Percentiles rank a stretch among this genome's conserved stretches.
phyloP scores from a whole-genome alignment of 1,140 invertebrate species.

The Spodoptera litura region DNA sequence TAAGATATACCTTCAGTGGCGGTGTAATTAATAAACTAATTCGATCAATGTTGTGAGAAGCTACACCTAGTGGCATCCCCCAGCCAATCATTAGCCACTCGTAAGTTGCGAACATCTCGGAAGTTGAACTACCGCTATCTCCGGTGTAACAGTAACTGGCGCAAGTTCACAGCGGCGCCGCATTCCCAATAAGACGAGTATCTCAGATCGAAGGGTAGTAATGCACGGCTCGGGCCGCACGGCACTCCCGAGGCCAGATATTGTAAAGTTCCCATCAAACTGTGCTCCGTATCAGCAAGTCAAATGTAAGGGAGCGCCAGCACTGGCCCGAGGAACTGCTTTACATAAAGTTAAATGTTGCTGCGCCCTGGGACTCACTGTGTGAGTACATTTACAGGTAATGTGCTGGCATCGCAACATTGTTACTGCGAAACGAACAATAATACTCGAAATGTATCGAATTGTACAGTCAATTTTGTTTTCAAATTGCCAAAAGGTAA shows the following conservation, averaged over 20 bases:
- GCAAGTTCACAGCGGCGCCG: neutral
- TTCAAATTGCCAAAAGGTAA: too few species aligned
- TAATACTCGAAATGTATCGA: too few species aligned
- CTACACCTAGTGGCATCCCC: neutral
- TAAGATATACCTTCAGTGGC: too few species aligned
- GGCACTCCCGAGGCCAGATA: constrained; percentile 43
- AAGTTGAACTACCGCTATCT: too few species aligned
- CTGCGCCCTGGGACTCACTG: neutral
- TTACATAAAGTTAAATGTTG: constrained; percentile 30
- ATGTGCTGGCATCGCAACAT: neutral
- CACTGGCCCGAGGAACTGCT: neutral
- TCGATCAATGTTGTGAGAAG: too few species aligned
- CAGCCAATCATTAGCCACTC: neutral
- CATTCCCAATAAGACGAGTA: constrained; percentile 34
- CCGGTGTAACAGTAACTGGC: neutral
- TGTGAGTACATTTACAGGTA: constrained; percentile 11
- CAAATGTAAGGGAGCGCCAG: constrained; percentile 28
- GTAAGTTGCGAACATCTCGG: neutral
- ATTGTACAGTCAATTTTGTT: too few species aligned
- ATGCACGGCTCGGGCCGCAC: constrained; percentile 10
- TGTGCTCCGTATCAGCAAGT: constrained; percentile 41
- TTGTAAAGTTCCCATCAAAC: constrained; percentile 53
- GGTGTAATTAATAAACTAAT: too few species aligned
- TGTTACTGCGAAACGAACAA: too few species aligned
- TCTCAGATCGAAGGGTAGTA: constrained; percentile 34